phyloP scores from a whole-genome alignment of 2,113 vertebrate genomes.

The Saguinus midas region DNA sequence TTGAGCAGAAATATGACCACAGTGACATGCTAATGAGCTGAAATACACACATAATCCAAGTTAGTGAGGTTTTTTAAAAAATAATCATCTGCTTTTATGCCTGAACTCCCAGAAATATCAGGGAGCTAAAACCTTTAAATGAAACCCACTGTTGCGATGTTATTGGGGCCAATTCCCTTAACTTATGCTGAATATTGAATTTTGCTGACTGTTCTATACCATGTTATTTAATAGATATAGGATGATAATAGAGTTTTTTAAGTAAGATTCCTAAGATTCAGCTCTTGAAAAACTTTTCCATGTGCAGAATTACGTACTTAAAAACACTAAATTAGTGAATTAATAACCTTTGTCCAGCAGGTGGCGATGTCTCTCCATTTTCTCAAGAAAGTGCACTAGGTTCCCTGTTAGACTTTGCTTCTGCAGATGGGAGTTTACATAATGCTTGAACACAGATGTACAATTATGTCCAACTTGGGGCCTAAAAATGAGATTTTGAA shows the following conservation, averaged over 20 bases:
- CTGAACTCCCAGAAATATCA: not conserved
- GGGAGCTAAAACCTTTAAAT: not conserved
- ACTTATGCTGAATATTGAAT: not conserved
- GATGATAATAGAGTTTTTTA: not conserved
- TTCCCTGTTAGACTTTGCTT: not conserved
- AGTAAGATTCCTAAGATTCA: not conserved
- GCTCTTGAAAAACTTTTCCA: not conserved
- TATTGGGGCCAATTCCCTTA: not conserved
- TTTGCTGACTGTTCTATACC: not conserved
- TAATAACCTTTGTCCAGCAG: conserved; percentile 77
- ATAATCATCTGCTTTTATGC: not conserved
- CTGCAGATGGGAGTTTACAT: not conserved
- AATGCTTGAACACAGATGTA: conserved; percentile 36
- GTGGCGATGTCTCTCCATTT: conserved; percentile 74
- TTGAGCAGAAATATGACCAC: not conserved
- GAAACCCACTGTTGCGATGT: not conserved
- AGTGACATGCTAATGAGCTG: not conserved
- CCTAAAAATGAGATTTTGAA: conserved; percentile 42
- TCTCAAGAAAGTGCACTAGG: not conserved
- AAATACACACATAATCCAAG: not conserved
- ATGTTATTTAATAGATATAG: not conserved
- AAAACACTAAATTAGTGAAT: not conserved
- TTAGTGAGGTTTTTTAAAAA: not conserved
- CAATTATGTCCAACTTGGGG: not conserved
- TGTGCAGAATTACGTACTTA: not conserved